Conservation (phyloP, 37 sponge, comb jelly and placozoan genomes). For the Mnemiopsis leidyi region DNA sequence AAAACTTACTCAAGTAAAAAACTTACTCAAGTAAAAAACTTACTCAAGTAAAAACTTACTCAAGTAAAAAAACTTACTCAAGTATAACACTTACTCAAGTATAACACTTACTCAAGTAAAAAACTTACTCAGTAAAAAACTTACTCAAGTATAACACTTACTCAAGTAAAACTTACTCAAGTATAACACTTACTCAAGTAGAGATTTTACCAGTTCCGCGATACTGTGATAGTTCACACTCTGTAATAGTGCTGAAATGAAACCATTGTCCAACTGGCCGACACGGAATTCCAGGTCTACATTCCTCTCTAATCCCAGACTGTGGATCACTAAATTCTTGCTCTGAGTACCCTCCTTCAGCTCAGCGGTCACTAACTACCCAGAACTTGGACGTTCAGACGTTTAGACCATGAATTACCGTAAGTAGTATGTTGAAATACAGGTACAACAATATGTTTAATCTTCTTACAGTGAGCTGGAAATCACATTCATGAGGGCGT, state of each 20-base stretch:
- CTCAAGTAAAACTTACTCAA: too few species aligned
- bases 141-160: too few species aligned
- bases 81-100: background rate
- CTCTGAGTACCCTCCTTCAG: background rate
- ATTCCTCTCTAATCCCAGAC: background rate
- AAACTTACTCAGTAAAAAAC: too few species aligned
- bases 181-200: too few species aligned
- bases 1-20: too few species aligned
- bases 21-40: too few species aligned
- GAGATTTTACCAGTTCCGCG: too few species aligned
- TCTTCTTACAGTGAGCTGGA: background rate
- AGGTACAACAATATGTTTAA: background rate
- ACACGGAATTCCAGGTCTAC: too few species aligned
- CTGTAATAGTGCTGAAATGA: background rate
- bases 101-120: too few species aligned
- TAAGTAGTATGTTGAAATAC: background rate
- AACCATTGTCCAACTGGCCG: background rate
- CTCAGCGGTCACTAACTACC: background rate
- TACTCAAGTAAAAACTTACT: too few species aligned
- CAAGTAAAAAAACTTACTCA: background rate
- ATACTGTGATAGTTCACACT: too few species aligned
- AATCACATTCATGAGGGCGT: background rate
- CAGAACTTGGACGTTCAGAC: background rate
- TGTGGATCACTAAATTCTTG: background rate
- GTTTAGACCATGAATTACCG: background rate